Evolutionary conservation across 2,113 vertebrate genomes (phyloP).

Genomic region (Aspidoscelis tigris): DNA sequence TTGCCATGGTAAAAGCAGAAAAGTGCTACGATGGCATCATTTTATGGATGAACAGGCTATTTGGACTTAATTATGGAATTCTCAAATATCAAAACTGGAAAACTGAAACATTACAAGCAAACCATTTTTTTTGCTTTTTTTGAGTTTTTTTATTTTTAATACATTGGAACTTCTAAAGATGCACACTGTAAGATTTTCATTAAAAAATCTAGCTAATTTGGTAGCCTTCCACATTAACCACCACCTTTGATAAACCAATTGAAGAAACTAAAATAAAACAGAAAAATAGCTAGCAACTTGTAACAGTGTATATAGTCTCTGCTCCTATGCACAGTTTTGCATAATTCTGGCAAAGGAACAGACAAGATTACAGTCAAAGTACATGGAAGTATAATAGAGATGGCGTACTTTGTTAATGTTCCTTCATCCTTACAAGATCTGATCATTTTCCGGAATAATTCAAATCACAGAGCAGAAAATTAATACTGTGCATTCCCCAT

Average conservation of each 20-base stretch:
- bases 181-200: not conserved
- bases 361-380: constrained; percentile 5
- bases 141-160: not conserved
- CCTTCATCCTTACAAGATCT: constrained; percentile 22
- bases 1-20: not conserved
- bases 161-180: not conserved
- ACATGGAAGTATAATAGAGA: constrained; percentile 8
- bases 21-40: not conserved
- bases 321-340: not conserved
- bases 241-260: not conserved
- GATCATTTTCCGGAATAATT: constrained; percentile 7
- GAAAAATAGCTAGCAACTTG: not conserved
- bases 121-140: not conserved
- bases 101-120: not conserved
- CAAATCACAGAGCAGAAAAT: not conserved
- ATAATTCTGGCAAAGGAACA: constrained; percentile 9
- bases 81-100: not conserved
- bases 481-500: not conserved
- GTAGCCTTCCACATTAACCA: not conserved
- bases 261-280: not conserved
- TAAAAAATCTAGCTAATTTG: not conserved
- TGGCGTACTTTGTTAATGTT: constrained; percentile 11
- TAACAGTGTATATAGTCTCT: not conserved
- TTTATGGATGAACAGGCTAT: not conserved
- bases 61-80: not conserved